Base-by-base conservation (phyloP, 1,140 invertebrate genomes). In the Sycobia sp. region DNA sequence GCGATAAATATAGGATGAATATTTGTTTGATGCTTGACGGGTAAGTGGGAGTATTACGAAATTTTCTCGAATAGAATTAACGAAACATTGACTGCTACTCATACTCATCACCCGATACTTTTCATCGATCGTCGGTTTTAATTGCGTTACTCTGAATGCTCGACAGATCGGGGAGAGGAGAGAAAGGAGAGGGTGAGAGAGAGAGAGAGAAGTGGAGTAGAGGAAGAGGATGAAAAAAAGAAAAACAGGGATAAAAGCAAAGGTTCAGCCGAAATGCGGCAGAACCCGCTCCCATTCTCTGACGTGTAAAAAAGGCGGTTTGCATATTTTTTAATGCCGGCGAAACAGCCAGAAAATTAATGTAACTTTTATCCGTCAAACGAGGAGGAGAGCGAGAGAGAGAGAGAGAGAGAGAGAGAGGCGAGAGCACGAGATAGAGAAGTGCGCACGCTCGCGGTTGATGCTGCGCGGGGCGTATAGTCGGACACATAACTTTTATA, bases 91-190 rank as follows among this genome's bases (percentile, higher is more conserved):
- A 18, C 25, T 4, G 25, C 11, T 3, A 62, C 67, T 74, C 65
- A 65, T 71, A 74, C 68, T 77, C 73, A 75, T 76, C 72, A 69
- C 70, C 69, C 69, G 67, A 41, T 51, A 70, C 10, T 38, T 41
- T 55, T 16, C 69, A 78, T 80, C 75, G 77, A 79, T 79, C 78
- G 75, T 77, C 76, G 66, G n/a, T 73, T 76, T 76, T 80, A 80
- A 80, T 79, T 80, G 76, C 76, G 76, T 80, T 80, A 78, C 77
- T 73, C 73, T 73, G 73, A 78, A 79, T 75, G 74, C 78, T 75
- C 75, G 73, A 78, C 71, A 60, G 51, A 71, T 13, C 3, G 73
- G 64, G 54, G 66, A 51, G 60, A 54, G 53, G 38, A 66, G 53
- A 47, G 62, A 41, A 66, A 27, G 41, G 61, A 51, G 16, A 25